phyloP scores from a whole-genome alignment of 2,113 vertebrate genomes.

The Clarias macrocephalus region DNA sequence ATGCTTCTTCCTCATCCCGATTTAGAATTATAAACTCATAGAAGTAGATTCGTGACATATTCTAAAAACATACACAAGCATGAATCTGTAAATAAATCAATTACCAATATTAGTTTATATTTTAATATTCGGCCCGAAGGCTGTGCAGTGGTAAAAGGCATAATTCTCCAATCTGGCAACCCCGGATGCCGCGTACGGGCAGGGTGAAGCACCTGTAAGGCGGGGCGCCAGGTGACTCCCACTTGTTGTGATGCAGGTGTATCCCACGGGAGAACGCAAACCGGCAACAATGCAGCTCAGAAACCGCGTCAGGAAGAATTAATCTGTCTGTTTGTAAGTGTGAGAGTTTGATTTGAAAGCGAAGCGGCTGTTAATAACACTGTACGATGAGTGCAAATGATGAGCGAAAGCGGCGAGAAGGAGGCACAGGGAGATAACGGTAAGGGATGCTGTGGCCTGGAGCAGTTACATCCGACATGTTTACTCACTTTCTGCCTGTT shows the following conservation, averaged over 20 bases:
- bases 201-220: conserved; percentile 6
- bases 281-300: conserved; percentile 20
- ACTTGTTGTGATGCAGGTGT: conserved; percentile 50
- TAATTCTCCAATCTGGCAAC: background rate
- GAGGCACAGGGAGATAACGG: conserved; percentile 75
- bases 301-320: background rate
- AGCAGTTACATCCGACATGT: background rate
- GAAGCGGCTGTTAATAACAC: conserved; percentile 13
- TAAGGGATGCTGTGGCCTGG: conserved; percentile 59
- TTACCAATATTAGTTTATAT: background rate
- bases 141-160: too few species aligned
- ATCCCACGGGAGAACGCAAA: conserved; percentile 21
- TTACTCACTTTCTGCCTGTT: background rate
- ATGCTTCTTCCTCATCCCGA: background rate
- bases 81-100: background rate
- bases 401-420: conserved; percentile 76
- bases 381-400: conserved; percentile 63
- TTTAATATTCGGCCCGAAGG: background rate
- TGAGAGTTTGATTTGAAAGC: conserved; percentile 13
- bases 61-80: background rate
- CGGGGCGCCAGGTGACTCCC: conserved; percentile 52
- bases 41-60: background rate
- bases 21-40: background rate
- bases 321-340: background rate
- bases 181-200: background rate